phyloP scores from a whole-genome alignment of 2,113 vertebrate species.

The Salminus brasiliensis region DNA sequence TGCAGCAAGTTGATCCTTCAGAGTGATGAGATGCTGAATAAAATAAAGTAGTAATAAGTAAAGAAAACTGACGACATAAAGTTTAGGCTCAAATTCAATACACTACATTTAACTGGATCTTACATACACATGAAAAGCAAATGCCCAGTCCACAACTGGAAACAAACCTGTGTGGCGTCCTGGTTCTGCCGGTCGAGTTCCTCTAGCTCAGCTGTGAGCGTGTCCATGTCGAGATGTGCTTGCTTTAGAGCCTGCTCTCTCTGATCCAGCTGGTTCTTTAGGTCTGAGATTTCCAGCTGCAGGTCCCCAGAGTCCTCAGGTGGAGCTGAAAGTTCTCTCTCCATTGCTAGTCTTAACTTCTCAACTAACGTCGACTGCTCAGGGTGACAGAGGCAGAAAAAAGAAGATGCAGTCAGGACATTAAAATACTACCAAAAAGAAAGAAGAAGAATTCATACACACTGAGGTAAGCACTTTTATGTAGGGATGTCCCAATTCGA shows the following conservation, averaged over 20 bases:
- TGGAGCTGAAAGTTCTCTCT: not conserved
- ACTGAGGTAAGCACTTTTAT: too few species aligned
- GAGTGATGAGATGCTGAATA: slow-evolving; percentile 85
- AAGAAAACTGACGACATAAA: not conserved
- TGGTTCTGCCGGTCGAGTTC: slow-evolving; percentile 94
- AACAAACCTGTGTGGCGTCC: slow-evolving; percentile 89
- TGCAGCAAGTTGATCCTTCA: slow-evolving; percentile 87
- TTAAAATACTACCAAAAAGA: too few species aligned
- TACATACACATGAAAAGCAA: too few species aligned
- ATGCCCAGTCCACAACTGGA: not conserved
- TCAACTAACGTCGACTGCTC: slow-evolving; percentile 62
- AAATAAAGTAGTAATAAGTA: slow-evolving; percentile 41
- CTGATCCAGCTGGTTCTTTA: slow-evolving; percentile 79
- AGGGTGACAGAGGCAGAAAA: not conserved
- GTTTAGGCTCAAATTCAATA: too few species aligned
- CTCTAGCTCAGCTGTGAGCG: slow-evolving; percentile 83
- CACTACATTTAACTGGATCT: too few species aligned
- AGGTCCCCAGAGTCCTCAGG: slow-evolving; percentile 29
- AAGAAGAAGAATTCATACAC: too few species aligned
- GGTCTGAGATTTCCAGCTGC: slow-evolving; percentile 66
- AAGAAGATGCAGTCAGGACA: too few species aligned
- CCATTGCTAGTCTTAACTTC: slow-evolving; percentile 59
- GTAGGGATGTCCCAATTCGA: too few species aligned
- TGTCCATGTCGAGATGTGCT: slow-evolving; percentile 80
- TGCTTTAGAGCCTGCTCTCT: slow-evolving; percentile 78